phyloP scores from a whole-genome alignment of 1,140 invertebrate species.

The Andricus grossulariae region DNA sequence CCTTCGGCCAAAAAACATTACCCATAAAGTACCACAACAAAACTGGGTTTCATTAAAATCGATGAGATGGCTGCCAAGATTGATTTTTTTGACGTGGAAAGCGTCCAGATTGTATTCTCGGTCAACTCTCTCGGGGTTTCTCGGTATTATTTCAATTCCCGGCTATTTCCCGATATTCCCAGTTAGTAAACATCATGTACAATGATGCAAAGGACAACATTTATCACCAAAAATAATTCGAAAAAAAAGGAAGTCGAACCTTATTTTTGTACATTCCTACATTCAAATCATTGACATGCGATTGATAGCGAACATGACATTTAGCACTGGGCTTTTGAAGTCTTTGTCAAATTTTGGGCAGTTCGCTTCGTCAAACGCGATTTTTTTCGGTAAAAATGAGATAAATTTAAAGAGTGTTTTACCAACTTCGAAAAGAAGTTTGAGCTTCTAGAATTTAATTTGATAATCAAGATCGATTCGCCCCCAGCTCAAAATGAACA shows the following conservation, averaged over 20 bases:
- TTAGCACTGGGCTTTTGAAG: background rate
- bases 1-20: no score
- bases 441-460: conserved; percentile 3
- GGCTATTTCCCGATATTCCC: no score
- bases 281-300: conserved; percentile 2
- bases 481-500: conserved; percentile 49
- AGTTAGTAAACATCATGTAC: no score
- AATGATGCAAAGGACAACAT: no score
- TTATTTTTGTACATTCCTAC: background rate
- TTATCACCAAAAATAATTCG: no score
- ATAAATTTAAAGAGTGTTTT: conserved; percentile 35
- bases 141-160: no score
- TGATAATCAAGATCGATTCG: conserved; percentile 10
- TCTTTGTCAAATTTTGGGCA: conserved; percentile 44
- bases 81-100: no score
- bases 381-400: conserved; percentile 37
- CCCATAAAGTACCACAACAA: no score
- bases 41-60: no score
- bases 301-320: background rate
- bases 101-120: no score
- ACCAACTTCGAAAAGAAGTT: conserved; percentile 16
- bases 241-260: conserved; percentile 5
- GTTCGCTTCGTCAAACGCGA: conserved; percentile 32
- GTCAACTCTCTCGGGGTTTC: no score
- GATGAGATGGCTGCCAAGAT: no score